Evolutionary conservation across 2,113 vertebrate species (phyloP), one percentile per base, ranked within the genome.

Genomic region (Nansenia antarctica): DNA sequence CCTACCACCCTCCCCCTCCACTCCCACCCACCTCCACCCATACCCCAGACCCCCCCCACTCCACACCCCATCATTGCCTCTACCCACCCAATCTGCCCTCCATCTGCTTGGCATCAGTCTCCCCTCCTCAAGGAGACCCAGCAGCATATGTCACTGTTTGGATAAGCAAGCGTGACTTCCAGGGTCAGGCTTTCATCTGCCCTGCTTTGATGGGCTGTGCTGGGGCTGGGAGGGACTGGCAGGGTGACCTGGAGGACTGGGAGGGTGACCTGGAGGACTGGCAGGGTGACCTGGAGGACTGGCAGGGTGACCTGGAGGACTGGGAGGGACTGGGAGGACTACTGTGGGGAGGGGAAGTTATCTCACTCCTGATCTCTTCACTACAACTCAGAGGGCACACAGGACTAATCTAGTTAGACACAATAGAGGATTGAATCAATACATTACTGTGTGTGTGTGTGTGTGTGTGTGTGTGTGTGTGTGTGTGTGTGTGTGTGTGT

Each of bases 21-120:
- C 24, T 11, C 12, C 24, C 22, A 60, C 30, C 14, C 62, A 52
- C 18, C 18, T 15, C 45, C 49, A 24, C 68, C 61, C 52, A 29
- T 15, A 57, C 14, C 54, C 27, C 15, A 5, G 3, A 52, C 47
- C 47, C 6, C 9, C n/a, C 15, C 49, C 49, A 9, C 22, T 12
- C 47, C 22, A 22, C 47, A 18, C n/a, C 47, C 47, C 47, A 8
- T 31, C 7, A 14, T 63, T 26, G 29, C 47, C 47, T 34, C 85
- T 83, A 84, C 88, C 72, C 85, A 79, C 85, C 83, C 86, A 81
- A 82, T 71, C 78, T 65, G 20, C 73, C 74, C 82, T 89, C 92
- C 92, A 93, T 93, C 93, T 95, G 92, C 77, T 90, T 75, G 81
- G 86, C 82, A 87, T 86, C 90, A 79, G 39, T 72, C 66, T 76